Conservation (phyloP, 2,797 vertebrate species). For the Thaleichthys pacificus region DNA sequence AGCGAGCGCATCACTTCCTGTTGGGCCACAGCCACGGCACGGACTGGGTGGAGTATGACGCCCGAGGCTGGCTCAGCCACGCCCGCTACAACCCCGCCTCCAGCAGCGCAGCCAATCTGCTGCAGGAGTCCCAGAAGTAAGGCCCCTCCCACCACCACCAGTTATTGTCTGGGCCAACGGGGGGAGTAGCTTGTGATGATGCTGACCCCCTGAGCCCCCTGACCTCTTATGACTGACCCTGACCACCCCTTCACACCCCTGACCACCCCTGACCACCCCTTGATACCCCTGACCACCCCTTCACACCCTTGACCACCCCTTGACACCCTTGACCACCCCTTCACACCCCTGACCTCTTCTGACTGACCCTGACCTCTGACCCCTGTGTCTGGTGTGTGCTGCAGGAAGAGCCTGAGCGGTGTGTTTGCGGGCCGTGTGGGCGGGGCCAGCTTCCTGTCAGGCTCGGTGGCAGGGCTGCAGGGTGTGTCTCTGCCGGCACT, state of each 20-base stretch:
- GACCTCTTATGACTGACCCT: neutral
- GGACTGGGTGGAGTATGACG: conserved; percentile 95
- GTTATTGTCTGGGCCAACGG: neutral
- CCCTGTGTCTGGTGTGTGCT: conserved; percentile 7
- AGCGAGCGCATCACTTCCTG: conserved; percentile 87
- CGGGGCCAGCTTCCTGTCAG: conserved; percentile 82
- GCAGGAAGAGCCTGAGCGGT: conserved; percentile 91
- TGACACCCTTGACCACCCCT: neutral
- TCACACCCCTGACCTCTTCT: neutral
- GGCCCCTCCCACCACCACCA: conserved; percentile 22
- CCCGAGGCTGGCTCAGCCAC: conserved; percentile 85
- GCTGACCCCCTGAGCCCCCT: neutral
- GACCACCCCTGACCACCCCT: neutral
- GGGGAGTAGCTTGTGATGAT: neutral
- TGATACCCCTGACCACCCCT: neutral
- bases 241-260: neutral
- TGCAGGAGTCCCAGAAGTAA: conserved; percentile 98
- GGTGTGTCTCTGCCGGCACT: conserved; percentile 89
- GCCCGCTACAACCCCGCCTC: conserved; percentile 90
- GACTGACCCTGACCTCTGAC: neutral
- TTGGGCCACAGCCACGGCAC: conserved; percentile 92
- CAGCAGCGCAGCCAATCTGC: conserved; percentile 79
- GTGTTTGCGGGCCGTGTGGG: conserved; percentile 84
- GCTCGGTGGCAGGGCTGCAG: conserved; percentile 92
- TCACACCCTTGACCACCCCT: no score